Evolutionary conservation across 2,888 invertebrate genomes (phyloP).

Genomic region (Dioctria rufipes): DNA sequence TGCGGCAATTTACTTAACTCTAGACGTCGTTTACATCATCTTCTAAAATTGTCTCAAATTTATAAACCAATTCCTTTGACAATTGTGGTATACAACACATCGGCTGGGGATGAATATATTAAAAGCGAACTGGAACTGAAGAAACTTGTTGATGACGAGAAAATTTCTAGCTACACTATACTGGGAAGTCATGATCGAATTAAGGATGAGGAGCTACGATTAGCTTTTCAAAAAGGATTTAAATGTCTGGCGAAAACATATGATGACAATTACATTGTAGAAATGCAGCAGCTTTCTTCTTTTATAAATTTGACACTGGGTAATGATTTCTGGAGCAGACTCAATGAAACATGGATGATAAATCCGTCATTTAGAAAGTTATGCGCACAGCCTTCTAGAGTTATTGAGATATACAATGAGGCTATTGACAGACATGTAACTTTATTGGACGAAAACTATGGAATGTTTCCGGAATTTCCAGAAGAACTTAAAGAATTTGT

Average conservation of each 20-base stretch:
- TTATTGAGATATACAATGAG: conserved; percentile 79
- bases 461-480: conserved; percentile 77
- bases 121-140: conserved; percentile 61
- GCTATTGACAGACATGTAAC: conserved; percentile 77
- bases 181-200: conserved; percentile 56
- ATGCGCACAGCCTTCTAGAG: conserved; percentile 71
- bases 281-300: conserved; percentile 75
- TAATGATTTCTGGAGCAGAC: conserved; percentile 76
- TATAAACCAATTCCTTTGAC: conserved; percentile 64
- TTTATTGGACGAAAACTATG: conserved; percentile 75
- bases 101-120: conserved; percentile 54
- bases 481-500: conserved; percentile 76
- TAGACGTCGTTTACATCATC: conserved; percentile 63
- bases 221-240: conserved; percentile 71
- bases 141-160: conserved; percentile 69
- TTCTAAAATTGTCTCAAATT: conserved; percentile 62
- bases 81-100: conserved; percentile 63
- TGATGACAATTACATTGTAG: conserved; percentile 73
- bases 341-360: conserved; percentile 66
- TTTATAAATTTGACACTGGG: conserved; percentile 75
- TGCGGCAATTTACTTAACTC: conserved; percentile 60
- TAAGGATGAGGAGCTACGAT: conserved; percentile 69
- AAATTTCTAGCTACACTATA: conserved; percentile 68
- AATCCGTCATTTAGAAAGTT: conserved; percentile 69
- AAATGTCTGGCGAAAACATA: conserved; percentile 74